Evolutionary conservation across 2,797 vertebrate species (phyloP), one percentile per base, ranked within the genome.

Genomic region (Cyprinodon diabolis): DNA sequence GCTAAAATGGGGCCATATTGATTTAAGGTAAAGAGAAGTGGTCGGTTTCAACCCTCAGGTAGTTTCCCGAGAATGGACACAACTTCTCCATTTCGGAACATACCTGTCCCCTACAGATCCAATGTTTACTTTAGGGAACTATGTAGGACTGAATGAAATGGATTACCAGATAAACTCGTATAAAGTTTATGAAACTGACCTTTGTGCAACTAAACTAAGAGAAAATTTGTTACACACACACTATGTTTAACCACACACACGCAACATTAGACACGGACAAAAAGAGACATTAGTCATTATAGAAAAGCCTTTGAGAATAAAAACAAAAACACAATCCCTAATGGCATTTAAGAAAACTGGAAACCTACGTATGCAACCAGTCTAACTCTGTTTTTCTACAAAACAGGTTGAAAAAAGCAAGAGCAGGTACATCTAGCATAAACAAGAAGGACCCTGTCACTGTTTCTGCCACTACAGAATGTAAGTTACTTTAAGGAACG

Each of bases 1-100:
- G 35, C 71, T n/a, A 51, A 79, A 80, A 74, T 66, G 15, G 71
- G 69, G 71, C 72, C n/a, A 52, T 57, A 23, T 14, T n/a, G 40
- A 60, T 69, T 60, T 72, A 66, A 65, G 21, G 25, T 25, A 55
- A 19, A 47, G 65, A 49, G 65, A 55, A 1, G 0, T 4, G 7
- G 49, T 37, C 49, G n/a, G 37, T 43, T 63, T 75, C 51, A 67
- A 79, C 68, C 37, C 49, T 71, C 48, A 17, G 69, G 12, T 6
- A 40, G 7, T 9, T 76, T 71, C 55, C 71, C 14, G 4, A 9
- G 14, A 78, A 21, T 6, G 23, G 55, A 25, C 55, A 23, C 55
- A 13, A 4, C n/a, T 9, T 54, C 2, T n/a, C 52, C 52, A n/a
- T 25, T 23, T 56, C 10, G 30, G 30, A 30, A 30, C 30, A 30